Evolutionary conservation across 1,140 invertebrate genomes (phyloP).

Genomic region (Eumaeus atala): DNA sequence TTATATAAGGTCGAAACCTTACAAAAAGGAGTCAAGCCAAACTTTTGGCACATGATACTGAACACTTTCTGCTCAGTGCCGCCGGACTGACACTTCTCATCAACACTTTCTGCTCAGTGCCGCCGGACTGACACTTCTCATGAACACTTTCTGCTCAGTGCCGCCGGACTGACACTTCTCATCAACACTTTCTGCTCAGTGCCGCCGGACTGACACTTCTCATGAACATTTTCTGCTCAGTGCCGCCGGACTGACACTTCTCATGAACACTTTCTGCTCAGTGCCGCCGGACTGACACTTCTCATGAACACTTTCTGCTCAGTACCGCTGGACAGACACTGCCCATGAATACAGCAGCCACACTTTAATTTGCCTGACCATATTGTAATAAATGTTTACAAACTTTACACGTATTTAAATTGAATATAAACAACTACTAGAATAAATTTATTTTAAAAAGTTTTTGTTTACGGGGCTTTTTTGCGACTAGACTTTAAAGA

Average conservation of each 20-base stretch:
- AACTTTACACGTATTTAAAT: not conserved
- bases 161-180: not conserved
- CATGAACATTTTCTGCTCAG: too few species aligned
- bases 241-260: slow-evolving; percentile 5
- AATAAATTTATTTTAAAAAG: not conserved
- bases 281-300: slow-evolving; percentile 5
- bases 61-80: slow-evolving; percentile 45
- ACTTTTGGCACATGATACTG: slow-evolving; percentile 46
- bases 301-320: not conserved
- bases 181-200: too few species aligned
- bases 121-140: not conserved
- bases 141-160: too few species aligned
- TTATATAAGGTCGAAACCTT: too few species aligned
- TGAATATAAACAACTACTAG: not conserved
- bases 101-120: too few species aligned
- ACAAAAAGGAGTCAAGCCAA: slow-evolving; percentile 26
- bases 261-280: too few species aligned
- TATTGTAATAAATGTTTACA: not conserved
- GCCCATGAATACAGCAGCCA: not conserved
- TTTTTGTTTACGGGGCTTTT: not conserved
- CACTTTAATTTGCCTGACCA: not conserved
- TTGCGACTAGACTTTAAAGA: slow-evolving; percentile 3
- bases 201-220: slow-evolving; percentile 5
- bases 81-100: not conserved
- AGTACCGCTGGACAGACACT: slow-evolving; percentile 8